Base-by-base conservation (phyloP, 2,888 invertebrate genomes). In the Calameuta filiformis region DNA sequence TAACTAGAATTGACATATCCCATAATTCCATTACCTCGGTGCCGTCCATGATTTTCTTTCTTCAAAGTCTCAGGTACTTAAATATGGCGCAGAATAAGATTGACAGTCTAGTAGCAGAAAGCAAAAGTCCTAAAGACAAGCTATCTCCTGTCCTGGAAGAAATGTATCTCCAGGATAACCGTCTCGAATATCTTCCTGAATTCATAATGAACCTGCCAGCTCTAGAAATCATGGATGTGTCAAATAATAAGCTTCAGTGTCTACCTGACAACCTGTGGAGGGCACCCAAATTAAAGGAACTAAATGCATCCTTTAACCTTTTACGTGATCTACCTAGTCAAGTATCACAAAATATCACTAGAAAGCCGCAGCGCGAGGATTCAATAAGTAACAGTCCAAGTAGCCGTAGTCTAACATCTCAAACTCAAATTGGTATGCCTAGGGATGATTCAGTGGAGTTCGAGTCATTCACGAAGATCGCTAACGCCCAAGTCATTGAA, bases 1-100 rank as follows among this genome's bases (percentile, higher is more conserved):
- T 99, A 79, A 99, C 99, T 0, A 94, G 98, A 69, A 93, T 99
- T 35, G 99, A 99, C 91, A 94, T 99, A 71, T 98, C 98, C 11
- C 95, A 96, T 89, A 99, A 99, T 92, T 95, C 95, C 79, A 93
- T 99, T 75, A 94, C 94, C 0, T 93, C 94, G 35, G 91, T 99
- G 84, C 99, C 99, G 0, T 92, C 95, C 0, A 95, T 95, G 78
- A 93, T 99, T 75, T 98, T 99, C 90, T 95, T 96, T 81, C 92
- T 98, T 86, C 94, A 95, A 81, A 98, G 98, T 87, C 92, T 98
- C 73, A 94, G 94, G 93, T 96, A 96, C 88, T 92, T 98, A 35
- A 98, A 98, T 92, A 94, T 97, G 76, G 96, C 97, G 0, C 97
- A 98, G 90, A 98, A 98, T 90, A 97, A 96, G 56, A 93, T 98